phyloP scores from a whole-genome alignment of 2,797 vertebrate species.

The Chloroceryle amazona region DNA sequence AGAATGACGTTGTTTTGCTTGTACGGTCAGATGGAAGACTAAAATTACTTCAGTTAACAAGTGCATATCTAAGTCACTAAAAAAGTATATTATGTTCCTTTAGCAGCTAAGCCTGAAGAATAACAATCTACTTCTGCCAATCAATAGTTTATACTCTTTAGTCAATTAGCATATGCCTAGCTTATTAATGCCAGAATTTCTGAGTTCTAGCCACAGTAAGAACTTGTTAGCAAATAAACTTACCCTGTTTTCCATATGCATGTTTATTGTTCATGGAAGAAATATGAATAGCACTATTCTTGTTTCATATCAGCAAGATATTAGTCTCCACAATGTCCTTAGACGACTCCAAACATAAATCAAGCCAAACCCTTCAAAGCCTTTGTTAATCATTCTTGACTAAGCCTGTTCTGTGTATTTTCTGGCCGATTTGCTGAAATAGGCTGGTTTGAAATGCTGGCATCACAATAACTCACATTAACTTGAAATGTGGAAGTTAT shows the following conservation, averaged over 20 bases:
- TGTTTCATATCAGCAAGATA: not conserved
- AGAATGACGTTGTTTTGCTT: not conserved
- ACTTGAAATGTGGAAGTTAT: conserved; percentile 32
- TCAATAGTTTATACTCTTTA: not conserved
- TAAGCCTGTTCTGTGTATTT: conserved; percentile 38
- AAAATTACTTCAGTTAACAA: not conserved
- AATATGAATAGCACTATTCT: not conserved
- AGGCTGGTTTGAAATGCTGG: conserved; percentile 3
- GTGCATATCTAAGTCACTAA: not conserved
- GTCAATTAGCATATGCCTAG: not conserved
- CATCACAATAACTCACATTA: conserved; percentile 8
- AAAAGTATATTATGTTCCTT: not conserved
- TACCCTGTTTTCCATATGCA: not conserved
- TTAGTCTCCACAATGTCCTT: not conserved
- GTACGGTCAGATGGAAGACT: not conserved
- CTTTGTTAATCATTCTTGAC: conserved; percentile 20
- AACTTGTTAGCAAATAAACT: not conserved
- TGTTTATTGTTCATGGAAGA: not conserved
- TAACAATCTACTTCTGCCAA: not conserved
- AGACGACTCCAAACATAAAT: conserved; percentile 13
- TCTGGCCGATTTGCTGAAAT: conserved; percentile 2
- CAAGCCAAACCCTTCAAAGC: conserved; percentile 5
- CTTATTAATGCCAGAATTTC: not conserved
- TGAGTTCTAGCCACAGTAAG: not conserved
- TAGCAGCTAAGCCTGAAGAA: not conserved